These are phyloP conservation scores for Orthonevra nobilis DNA, from an alignment of 2,888 invertebrate genomes.

Conservation along the genomic window DNA sequence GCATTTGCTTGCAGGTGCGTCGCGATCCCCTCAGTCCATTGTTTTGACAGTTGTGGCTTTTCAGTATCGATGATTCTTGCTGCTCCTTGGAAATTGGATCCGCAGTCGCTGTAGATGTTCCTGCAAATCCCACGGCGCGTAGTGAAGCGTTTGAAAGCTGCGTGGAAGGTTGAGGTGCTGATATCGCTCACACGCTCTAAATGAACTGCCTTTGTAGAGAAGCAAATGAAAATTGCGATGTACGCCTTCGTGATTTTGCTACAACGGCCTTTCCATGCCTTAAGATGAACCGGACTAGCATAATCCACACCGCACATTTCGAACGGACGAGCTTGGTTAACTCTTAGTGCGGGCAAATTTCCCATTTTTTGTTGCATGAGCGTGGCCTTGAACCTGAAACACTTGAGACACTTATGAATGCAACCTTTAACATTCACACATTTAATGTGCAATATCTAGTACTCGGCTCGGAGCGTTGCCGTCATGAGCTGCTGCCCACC, in stretches of 20 bases:
- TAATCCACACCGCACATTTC: slow-evolving; percentile 38
- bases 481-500: slow-evolving; percentile 28
- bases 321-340: slow-evolving; percentile 28
- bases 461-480: slow-evolving; percentile 4
- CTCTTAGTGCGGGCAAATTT: slow-evolving; percentile 7
- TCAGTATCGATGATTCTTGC: slow-evolving; percentile 2
- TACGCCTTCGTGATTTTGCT: slow-evolving; percentile 37
- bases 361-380: slow-evolving; percentile 30
- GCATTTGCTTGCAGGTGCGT: slow-evolving; percentile 9
- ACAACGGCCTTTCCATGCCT: slow-evolving; percentile 31
- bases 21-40: slow-evolving; percentile 15
- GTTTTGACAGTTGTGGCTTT: not conserved
- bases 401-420: slow-evolving; percentile 25
- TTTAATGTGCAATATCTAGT: slow-evolving; percentile 20
- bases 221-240: slow-evolving; percentile 49
- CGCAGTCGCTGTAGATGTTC: slow-evolving; percentile 22
- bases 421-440: not conserved
- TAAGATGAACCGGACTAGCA: slow-evolving; percentile 27
- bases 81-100: slow-evolving; percentile 41
- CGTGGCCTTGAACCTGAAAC: slow-evolving; percentile 12
- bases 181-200: slow-evolving; percentile 36
- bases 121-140: slow-evolving; percentile 2
- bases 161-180: slow-evolving; percentile 11
- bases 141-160: slow-evolving; percentile 37
- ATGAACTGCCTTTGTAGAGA: slow-evolving; percentile 47